phyloP scores from a whole-genome alignment of 2,113 vertebrate species.

The Crotalus viridis region DNA sequence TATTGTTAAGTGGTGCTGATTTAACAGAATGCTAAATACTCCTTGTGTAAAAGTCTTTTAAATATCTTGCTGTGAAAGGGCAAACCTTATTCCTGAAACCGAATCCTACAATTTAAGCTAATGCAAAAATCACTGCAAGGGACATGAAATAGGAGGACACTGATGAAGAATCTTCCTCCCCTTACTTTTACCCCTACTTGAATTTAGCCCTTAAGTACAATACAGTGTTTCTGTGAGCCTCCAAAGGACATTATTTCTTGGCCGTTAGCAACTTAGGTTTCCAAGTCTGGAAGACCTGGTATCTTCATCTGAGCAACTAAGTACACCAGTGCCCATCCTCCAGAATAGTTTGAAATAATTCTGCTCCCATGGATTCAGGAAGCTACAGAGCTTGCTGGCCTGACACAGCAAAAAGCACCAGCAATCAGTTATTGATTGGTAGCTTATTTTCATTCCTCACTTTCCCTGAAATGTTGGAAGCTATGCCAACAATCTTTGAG shows the following conservation, averaged over 20 bases:
- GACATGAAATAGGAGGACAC: background rate
- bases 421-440: background rate
- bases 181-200: background rate
- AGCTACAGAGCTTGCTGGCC: background rate
- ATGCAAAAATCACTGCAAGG: background rate
- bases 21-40: background rate
- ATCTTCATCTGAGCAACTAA: background rate
- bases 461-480: background rate
- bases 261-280: background rate
- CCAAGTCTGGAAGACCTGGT: background rate
- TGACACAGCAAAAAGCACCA: background rate
- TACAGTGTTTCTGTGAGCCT: background rate
- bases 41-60: background rate
- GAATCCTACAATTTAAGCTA: background rate
- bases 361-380: background rate
- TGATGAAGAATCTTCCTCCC: background rate
- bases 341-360: background rate
- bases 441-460: background rate
- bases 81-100: background rate
- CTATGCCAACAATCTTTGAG: background rate
- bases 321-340: background rate
- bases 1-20: constrained; percentile 49
- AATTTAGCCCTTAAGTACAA: background rate
- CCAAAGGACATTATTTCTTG: background rate
- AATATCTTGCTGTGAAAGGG: background rate